Percentiles rank a stretch among this genome's conserved stretches.
phyloP scores from a whole-genome alignment of 2,888 invertebrate genomes.

The Platypus cylindrus region DNA sequence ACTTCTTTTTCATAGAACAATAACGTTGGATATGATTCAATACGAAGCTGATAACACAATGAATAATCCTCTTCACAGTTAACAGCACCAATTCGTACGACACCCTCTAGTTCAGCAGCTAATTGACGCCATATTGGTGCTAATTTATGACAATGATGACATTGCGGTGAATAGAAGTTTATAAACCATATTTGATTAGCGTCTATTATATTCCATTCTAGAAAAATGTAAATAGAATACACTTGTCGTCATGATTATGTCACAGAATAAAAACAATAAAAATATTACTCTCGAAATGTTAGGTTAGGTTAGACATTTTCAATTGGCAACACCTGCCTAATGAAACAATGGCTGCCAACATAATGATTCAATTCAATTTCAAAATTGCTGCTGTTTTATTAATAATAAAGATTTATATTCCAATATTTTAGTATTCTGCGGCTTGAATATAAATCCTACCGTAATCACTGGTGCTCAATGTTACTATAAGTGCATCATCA shows the following conservation, averaged over 20 bases:
- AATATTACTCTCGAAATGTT: too few relatives aligned
- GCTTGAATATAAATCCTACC: slow-evolving; percentile 37
- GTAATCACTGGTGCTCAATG: slow-evolving; percentile 61
- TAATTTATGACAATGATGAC: slow-evolving; percentile 72
- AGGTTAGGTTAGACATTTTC: too few relatives aligned
- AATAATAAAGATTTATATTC: too few relatives aligned
- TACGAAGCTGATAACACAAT: slow-evolving; percentile 62
- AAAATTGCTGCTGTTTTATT: too few relatives aligned
- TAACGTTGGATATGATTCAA: slow-evolving; percentile 63
- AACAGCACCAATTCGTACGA: slow-evolving; percentile 67
- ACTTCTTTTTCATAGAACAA: slow-evolving; percentile 46
- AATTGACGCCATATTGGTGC: slow-evolving; percentile 74
- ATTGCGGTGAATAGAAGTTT: slow-evolving; percentile 79
- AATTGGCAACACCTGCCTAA: too few relatives aligned
- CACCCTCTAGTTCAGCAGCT: slow-evolving; percentile 64
- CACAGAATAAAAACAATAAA: too few relatives aligned
- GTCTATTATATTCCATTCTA: slow-evolving; percentile 36
- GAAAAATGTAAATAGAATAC: slow-evolving; percentile 13
- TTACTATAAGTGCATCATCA: slow-evolving; percentile 69
- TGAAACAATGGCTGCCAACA: too few relatives aligned
- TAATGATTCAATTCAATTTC: too few relatives aligned
- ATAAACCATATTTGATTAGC: slow-evolving; percentile 67
- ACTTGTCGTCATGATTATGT: too few relatives aligned
- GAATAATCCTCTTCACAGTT: slow-evolving; percentile 79
- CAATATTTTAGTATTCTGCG: background rate